phyloP scores from a whole-genome alignment of 2,113 vertebrate genomes.

The Microtus montanus region DNA sequence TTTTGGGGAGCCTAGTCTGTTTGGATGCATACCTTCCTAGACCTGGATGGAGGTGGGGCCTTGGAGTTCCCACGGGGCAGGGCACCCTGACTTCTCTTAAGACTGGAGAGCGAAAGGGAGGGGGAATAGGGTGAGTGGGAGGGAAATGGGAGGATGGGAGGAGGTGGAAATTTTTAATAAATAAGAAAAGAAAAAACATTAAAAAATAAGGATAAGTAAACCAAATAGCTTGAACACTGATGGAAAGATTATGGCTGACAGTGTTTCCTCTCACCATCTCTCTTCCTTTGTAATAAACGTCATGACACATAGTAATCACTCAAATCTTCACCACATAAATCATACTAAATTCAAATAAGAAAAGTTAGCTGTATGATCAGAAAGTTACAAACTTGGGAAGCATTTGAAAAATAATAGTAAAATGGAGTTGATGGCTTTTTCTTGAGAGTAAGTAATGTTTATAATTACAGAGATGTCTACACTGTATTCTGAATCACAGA shows the following conservation, averaged over 20 bases:
- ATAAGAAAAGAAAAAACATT: background rate
- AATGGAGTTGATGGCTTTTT: background rate
- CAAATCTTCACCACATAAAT: background rate
- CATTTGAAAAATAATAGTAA: background rate
- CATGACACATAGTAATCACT: background rate
- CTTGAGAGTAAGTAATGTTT: background rate
- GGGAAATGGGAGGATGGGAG: too few species aligned
- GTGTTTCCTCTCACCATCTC: background rate
- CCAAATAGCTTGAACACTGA: background rate
- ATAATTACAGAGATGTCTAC: background rate
- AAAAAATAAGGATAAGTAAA: background rate
- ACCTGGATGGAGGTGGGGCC: too few species aligned
- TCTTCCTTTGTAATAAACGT: background rate
- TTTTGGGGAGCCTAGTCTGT: too few species aligned
- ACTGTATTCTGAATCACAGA: background rate
- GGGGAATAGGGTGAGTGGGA: too few species aligned
- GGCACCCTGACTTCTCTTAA: too few species aligned
- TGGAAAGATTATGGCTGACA: background rate
- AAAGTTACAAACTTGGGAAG: background rate
- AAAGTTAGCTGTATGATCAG: background rate
- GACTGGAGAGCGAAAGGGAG: rapidly evolving
- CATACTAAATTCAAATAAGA: background rate
- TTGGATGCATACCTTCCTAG: too few species aligned
- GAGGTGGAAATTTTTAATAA: too few species aligned
- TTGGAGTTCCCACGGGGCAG: too few species aligned